phyloP scores from a whole-genome alignment of 2,888 invertebrate genomes.

The Exocentrus adspersus region DNA sequence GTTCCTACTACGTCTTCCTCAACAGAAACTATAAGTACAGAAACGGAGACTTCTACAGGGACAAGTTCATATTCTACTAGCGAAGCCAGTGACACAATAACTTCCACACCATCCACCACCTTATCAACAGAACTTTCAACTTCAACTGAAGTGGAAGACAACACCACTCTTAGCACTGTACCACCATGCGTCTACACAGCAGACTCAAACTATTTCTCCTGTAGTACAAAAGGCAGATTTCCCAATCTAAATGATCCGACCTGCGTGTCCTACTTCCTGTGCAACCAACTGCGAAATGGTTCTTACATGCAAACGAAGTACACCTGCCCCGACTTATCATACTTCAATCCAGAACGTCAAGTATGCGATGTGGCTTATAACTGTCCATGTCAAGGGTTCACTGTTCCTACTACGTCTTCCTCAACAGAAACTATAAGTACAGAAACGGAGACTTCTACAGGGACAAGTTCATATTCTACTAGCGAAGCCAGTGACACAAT shows the following conservation, averaged over 20 bases:
- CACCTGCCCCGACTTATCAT: constrained; percentile 40
- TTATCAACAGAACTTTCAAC: no score
- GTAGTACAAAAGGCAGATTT: constrained; percentile 61
- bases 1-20: no score
- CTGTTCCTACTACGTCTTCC: no score
- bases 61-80: neutral
- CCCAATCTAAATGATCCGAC: constrained; percentile 59
- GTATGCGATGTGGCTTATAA: constrained; percentile 36
- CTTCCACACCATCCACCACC: no score
- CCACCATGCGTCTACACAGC: neutral
- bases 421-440: no score
- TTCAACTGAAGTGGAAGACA: no score
- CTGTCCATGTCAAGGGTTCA: constrained; percentile 38
- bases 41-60: constrained; percentile 2
- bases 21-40: neutral
- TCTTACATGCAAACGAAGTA: constrained; percentile 55
- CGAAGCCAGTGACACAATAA: neutral
- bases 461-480: neutral
- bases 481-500: no score
- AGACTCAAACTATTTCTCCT: constrained; percentile 32
- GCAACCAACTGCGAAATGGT: constrained; percentile 42
- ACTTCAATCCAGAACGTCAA: constrained; percentile 37
- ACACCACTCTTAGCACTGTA: neutral
- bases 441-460: constrained; percentile 1
- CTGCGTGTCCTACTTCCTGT: constrained; percentile 48